Evolutionary conservation across 2,888 invertebrate genomes (phyloP).

Genomic region (Acanthococcus lagerstroemiae): DNA sequence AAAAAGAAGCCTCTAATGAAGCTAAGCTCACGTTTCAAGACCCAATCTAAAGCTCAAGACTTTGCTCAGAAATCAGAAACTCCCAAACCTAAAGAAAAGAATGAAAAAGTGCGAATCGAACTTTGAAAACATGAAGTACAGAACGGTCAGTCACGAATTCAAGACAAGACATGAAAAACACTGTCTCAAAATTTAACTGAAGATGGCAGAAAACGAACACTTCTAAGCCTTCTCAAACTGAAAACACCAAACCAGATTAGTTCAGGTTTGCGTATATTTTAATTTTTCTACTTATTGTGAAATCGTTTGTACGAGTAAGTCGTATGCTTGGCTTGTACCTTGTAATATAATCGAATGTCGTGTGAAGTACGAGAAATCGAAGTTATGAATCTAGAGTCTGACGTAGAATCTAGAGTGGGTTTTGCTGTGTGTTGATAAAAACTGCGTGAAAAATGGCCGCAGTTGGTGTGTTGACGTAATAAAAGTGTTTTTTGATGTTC

Average conservation of each 20-base stretch:
- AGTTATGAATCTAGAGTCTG: too few species aligned
- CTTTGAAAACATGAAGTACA: neutral
- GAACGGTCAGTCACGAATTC: neutral
- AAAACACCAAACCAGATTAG: neutral
- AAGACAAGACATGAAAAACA: neutral
- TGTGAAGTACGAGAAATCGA: too few species aligned
- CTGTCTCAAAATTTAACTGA: neutral
- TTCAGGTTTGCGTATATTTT: conserved; percentile 6
- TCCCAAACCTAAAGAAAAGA: neutral
- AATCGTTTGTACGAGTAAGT: too few species aligned
- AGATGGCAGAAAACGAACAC: neutral
- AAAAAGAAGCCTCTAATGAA: conserved; percentile 3
- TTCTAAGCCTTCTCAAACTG: neutral
- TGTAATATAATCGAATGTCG: too few species aligned
- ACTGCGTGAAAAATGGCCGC: too few species aligned
- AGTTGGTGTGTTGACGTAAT: too few species aligned
- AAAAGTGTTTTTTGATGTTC: too few species aligned
- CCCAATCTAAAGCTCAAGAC: neutral
- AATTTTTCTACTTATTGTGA: neutral
- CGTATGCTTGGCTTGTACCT: neutral
- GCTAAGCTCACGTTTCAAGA: conserved; percentile 2
- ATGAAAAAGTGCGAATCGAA: neutral
- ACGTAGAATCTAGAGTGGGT: too few species aligned
- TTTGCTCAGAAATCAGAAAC: too few species aligned
- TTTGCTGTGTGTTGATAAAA: too few species aligned